These are phyloP conservation scores for Eustalomyia histrio DNA, from an alignment of 2,888 invertebrate genomes.

Conservation along the genomic window DNA sequence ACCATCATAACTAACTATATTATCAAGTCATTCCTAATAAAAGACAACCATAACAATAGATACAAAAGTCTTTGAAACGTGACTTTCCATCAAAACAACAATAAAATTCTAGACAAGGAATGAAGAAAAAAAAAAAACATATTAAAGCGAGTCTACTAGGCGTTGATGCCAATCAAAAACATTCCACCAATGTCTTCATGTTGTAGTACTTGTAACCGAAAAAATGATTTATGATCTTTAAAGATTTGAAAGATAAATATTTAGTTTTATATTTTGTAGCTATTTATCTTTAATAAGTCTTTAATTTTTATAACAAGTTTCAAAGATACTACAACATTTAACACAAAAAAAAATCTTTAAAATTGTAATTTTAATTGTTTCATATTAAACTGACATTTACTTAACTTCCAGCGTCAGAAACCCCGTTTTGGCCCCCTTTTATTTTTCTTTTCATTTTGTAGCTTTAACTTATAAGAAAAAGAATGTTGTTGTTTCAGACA, in stretches of 20 bases:
- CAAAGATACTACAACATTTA: not conserved
- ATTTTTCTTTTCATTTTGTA: slow-evolving; percentile 14
- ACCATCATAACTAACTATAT: slow-evolving; percentile 52
- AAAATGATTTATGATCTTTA: slow-evolving; percentile 57
- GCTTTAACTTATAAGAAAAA: slow-evolving; percentile 6
- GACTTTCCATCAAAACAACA: slow-evolving; percentile 63
- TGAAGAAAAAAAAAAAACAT: slow-evolving; percentile 32
- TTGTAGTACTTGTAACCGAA: slow-evolving; percentile 23
- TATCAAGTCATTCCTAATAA: slow-evolving; percentile 60
- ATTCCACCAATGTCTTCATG: slow-evolving; percentile 27
- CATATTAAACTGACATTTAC: slow-evolving; percentile 52
- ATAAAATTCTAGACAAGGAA: slow-evolving; percentile 32
- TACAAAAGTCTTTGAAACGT: slow-evolving; percentile 56
- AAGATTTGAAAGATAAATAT: slow-evolving; percentile 31
- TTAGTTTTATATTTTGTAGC: not conserved
- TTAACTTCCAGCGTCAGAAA: not conserved
- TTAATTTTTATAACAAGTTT: slow-evolving; percentile 33
- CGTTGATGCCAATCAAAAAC: slow-evolving; percentile 63
- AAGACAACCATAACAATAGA: slow-evolving; percentile 59
- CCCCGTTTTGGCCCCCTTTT: not conserved
- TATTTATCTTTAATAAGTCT: slow-evolving; percentile 29
- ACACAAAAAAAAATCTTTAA: not conserved
- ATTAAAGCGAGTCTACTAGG: slow-evolving; percentile 49
- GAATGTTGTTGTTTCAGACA: slow-evolving; percentile 43
- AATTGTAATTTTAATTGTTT: slow-evolving; percentile 62